These are phyloP conservation scores for Sprattus sprattus DNA, from an alignment of 2,113 vertebrate genomes.

Conservation along the genomic window DNA sequence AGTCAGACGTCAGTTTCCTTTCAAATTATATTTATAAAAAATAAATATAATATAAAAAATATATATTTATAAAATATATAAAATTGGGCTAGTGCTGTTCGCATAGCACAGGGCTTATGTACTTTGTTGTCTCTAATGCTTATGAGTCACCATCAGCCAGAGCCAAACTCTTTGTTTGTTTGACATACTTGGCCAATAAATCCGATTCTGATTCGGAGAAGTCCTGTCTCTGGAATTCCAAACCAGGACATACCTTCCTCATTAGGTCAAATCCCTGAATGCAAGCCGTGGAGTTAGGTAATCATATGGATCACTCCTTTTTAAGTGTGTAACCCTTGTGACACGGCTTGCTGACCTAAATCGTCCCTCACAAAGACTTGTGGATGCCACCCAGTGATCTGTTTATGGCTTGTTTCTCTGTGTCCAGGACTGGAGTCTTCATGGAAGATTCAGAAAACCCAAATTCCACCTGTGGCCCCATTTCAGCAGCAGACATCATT, in stretches of 20 bases:
- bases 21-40: too few species aligned
- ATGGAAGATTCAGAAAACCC: neutral
- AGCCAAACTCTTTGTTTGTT: too few species aligned
- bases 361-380: neutral
- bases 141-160: too few species aligned
- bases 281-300: neutral
- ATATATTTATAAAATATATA: too few species aligned
- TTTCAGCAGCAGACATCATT: neutral
- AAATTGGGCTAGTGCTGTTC: too few species aligned
- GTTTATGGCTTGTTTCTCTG: neutral
- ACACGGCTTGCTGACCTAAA: neutral
- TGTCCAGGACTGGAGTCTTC: neutral
- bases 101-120: too few species aligned
- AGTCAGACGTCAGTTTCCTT: too few species aligned
- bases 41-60: too few species aligned
- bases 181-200: neutral
- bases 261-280: neutral
- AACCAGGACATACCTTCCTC: neutral
- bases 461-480: neutral
- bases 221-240: neutral
- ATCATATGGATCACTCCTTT: neutral
- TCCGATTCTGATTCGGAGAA: neutral
- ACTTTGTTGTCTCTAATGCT: too few species aligned
- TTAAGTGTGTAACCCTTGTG: neutral
- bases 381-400: neutral